phyloP scores from a whole-genome alignment of 2,113 vertebrate genomes.

The Lepus americanus region DNA sequence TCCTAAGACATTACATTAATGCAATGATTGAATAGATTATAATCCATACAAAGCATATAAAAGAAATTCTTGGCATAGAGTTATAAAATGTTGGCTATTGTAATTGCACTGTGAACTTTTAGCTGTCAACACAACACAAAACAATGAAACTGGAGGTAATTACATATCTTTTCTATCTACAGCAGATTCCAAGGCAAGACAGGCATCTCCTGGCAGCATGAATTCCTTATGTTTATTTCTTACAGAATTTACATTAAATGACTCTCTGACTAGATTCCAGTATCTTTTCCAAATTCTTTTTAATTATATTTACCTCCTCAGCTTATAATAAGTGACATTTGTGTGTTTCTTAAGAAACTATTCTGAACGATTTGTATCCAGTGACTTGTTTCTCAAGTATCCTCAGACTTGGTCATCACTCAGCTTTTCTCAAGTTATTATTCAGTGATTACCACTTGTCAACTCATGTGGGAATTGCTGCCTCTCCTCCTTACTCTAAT shows the following conservation, averaged over 20 bases:
- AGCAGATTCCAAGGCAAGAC: neutral
- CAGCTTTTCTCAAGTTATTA: neutral
- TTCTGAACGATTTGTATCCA: neutral
- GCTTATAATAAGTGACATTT: neutral
- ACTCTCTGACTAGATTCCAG: neutral
- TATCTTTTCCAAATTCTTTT: neutral
- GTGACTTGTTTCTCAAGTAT: neutral
- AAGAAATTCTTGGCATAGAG: neutral
- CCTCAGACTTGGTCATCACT: neutral
- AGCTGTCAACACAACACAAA: neutral
- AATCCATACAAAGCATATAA: neutral
- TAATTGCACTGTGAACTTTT: conserved; percentile 17
- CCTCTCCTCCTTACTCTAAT: neutral
- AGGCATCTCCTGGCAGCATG: neutral
- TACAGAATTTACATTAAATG: neutral
- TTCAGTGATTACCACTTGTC: neutral
- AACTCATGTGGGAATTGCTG: neutral
- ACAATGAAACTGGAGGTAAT: neutral
- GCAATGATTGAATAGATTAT: neutral
- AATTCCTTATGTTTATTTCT: neutral
- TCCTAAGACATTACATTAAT: neutral
- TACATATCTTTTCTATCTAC: neutral
- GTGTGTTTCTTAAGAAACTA: neutral
- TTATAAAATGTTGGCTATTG: neutral
- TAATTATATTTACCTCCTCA: neutral